A percentile compares a stretch with the other conserved stretches of the same genome.
Conservation (phyloP, 2,113 vertebrate genomes). For the Erythrocercus mccallii region DNA sequence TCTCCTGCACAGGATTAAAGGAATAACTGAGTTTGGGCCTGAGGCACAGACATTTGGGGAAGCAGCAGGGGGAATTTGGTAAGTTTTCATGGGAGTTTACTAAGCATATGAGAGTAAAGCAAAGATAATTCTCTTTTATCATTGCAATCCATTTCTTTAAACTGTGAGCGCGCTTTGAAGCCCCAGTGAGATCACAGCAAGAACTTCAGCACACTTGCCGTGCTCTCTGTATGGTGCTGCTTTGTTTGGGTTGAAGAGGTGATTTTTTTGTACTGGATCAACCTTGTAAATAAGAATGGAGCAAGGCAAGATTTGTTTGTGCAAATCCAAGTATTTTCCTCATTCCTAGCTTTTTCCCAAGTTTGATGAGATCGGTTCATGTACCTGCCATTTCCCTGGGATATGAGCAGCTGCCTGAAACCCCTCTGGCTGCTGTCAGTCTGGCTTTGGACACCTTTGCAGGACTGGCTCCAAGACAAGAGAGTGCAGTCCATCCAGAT, state of each 20-base stretch:
- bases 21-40: constrained; percentile 5
- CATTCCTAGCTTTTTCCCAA: neutral
- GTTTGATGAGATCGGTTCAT: neutral
- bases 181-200: neutral
- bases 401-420: neutral
- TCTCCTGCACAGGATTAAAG: constrained; percentile 21
- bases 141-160: neutral
- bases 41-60: constrained; percentile 19
- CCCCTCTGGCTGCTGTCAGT: constrained; percentile 20
- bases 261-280: neutral
- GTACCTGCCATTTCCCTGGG: neutral
- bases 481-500: neutral
- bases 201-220: neutral
- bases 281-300: neutral
- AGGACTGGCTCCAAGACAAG: neutral
- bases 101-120: neutral
- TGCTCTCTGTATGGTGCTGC: neutral
- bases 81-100: neutral
- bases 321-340: neutral
- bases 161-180: neutral
- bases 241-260: neutral
- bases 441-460: neutral
- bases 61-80: neutral
- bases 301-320: neutral
- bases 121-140: neutral